Evolutionary conservation across 2,113 vertebrate genomes (phyloP).

Genomic region (Lichenostomus cassidix): DNA sequence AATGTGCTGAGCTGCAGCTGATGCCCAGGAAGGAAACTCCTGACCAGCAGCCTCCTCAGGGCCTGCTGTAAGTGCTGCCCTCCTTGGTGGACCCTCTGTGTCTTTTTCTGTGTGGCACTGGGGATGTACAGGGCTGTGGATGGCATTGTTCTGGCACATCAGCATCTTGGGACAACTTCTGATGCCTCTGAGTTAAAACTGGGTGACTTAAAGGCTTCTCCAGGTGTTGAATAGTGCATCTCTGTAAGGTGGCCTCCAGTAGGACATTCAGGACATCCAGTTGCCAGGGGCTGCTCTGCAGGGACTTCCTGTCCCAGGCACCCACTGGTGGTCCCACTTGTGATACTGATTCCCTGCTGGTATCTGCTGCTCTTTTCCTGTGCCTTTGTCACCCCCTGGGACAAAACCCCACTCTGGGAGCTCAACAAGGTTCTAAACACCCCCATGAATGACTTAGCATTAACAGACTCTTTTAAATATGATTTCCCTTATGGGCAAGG

Average conservation of each 20-base stretch:
- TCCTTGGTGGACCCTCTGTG: neutral
- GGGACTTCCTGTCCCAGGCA: neutral
- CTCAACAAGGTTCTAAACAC: neutral
- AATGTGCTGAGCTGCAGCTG: neutral
- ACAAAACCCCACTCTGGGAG: too few relatives aligned
- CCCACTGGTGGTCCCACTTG: neutral
- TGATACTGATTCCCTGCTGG: neutral
- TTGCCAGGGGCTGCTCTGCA: neutral
- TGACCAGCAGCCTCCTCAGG: neutral
- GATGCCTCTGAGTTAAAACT: neutral
- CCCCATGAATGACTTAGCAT: neutral
- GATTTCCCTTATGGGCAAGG: neutral
- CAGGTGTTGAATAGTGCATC: neutral
- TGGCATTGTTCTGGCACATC: neutral
- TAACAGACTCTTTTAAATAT: neutral
- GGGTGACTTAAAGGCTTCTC: neutral
- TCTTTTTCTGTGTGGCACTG: neutral
- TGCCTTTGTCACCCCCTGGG: neutral
- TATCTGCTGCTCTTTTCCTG: neutral
- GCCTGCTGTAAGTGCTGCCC: neutral
- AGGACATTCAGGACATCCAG: neutral
- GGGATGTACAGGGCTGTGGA: rapidly evolving
- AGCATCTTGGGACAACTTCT: neutral
- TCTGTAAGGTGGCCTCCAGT: neutral
- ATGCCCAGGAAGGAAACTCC: neutral